Conservation (phyloP, 2,888 invertebrate species). For the Heliconius charithonia region DNA sequence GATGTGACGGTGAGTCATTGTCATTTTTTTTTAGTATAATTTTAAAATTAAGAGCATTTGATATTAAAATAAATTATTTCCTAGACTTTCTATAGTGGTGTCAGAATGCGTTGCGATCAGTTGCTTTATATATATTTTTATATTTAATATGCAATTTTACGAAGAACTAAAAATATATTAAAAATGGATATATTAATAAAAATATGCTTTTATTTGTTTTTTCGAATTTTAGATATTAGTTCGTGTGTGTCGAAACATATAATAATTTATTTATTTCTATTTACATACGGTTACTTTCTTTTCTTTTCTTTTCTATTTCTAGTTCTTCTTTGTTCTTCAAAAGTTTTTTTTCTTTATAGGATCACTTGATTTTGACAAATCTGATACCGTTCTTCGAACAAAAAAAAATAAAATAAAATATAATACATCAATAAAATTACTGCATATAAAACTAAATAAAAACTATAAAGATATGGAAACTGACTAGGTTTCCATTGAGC, state of each 20-base stretch:
- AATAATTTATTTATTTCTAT: too few relatives aligned
- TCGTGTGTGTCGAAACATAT: not conserved
- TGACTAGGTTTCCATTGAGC: not conserved
- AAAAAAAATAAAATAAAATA: not conserved
- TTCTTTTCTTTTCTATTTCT: too few relatives aligned
- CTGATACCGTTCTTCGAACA: too few relatives aligned
- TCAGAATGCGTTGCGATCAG: not conserved
- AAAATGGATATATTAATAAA: not conserved
- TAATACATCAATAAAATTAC: not conserved
- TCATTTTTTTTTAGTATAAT: not conserved
- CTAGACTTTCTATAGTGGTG: not conserved
- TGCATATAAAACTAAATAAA: not conserved
- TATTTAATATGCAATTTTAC: too few relatives aligned
- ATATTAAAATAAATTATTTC: too few relatives aligned
- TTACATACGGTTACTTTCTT: too few relatives aligned
- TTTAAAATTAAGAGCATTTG: not conserved
- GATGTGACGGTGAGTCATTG: not conserved
- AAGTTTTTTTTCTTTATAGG: too few relatives aligned
- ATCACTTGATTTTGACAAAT: too few relatives aligned
- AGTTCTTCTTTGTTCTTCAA: too few relatives aligned
- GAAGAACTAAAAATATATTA: too few relatives aligned
- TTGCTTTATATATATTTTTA: too few relatives aligned
- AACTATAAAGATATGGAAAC: not conserved
- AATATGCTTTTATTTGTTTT: not conserved
- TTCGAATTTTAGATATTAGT: not conserved